Conservation (phyloP, 2,797 vertebrate genomes). For the Crenuchus spilurus region DNA sequence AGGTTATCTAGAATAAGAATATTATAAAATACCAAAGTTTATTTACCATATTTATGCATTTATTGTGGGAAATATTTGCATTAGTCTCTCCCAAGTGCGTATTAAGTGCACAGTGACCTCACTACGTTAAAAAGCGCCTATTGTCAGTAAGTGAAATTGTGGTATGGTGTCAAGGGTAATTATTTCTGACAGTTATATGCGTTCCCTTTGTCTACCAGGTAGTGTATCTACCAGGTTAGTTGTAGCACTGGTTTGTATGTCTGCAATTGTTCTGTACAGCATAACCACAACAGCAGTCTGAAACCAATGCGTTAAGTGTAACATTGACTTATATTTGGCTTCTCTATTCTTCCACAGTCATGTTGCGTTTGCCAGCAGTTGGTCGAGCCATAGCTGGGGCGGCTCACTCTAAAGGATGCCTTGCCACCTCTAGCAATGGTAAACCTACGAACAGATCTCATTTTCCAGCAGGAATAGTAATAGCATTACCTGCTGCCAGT, state of each 20-base stretch:
- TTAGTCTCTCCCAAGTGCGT: too few relatives aligned
- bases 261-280: slow-evolving; percentile 5
- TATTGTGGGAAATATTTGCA: background rate
- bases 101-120: too few relatives aligned
- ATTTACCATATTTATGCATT: too few relatives aligned
- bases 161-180: too few relatives aligned
- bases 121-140: too few relatives aligned
- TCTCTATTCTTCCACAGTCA: slow-evolving; percentile 62
- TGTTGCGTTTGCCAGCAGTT: slow-evolving; percentile 79
- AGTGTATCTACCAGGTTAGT: background rate
- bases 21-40: background rate
- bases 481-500: background rate
- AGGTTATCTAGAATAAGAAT: background rate
- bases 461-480: background rate
- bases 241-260: background rate
- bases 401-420: slow-evolving; percentile 68
- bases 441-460: slow-evolving; percentile 18
- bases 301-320: slow-evolving; percentile 16
- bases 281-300: background rate
- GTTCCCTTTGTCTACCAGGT: too few relatives aligned
- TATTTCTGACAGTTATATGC: too few relatives aligned
- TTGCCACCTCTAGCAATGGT: slow-evolving; percentile 70
- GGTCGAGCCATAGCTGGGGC: slow-evolving; percentile 75
- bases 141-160: too few relatives aligned
- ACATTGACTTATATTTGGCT: slow-evolving; percentile 18